Evolutionary conservation across 2,797 vertebrate genomes (phyloP).

Genomic region (Ibycter americanus): DNA sequence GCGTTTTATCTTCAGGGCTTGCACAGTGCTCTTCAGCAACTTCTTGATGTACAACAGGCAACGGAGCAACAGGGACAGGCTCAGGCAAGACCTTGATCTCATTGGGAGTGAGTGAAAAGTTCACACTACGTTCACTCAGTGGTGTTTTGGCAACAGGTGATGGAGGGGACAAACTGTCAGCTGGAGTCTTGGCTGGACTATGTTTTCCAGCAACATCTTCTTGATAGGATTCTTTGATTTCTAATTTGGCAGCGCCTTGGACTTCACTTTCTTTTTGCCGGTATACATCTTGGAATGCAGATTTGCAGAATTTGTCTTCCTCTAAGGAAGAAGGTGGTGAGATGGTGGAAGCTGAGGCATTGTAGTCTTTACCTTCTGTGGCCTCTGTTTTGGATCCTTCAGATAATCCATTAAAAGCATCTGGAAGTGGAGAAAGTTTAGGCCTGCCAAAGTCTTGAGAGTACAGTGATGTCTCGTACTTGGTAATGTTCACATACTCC

Average conservation of each 20-base stretch:
- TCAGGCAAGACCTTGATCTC: not conserved
- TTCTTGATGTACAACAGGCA: not conserved
- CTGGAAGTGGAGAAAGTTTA: constrained; percentile 73
- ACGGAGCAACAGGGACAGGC: not conserved
- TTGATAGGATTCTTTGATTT: not conserved
- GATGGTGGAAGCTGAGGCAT: constrained; percentile 87
- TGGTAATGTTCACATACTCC: not conserved
- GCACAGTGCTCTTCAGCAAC: not conserved
- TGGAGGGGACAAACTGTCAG: not conserved
- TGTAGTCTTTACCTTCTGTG: constrained; percentile 89
- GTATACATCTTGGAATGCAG: constrained; percentile 71
- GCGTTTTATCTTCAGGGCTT: constrained; percentile 83
- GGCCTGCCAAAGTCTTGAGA: not conserved
- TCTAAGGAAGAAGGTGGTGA: constrained; percentile 89
- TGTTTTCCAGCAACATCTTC: not conserved
- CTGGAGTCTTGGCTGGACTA: not conserved
- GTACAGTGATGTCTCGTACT: not conserved
- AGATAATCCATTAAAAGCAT: constrained; percentile 75
- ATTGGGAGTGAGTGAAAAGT: not conserved
- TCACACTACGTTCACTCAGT: not conserved
- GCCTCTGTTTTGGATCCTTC: constrained; percentile 86
- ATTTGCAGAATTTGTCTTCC: constrained; percentile 85
- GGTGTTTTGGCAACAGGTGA: not conserved
- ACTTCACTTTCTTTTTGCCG: not conserved
- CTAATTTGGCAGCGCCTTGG: not conserved